Conservation (phyloP, 2,888 invertebrate species). For the Ectobius pallidus region DNA sequence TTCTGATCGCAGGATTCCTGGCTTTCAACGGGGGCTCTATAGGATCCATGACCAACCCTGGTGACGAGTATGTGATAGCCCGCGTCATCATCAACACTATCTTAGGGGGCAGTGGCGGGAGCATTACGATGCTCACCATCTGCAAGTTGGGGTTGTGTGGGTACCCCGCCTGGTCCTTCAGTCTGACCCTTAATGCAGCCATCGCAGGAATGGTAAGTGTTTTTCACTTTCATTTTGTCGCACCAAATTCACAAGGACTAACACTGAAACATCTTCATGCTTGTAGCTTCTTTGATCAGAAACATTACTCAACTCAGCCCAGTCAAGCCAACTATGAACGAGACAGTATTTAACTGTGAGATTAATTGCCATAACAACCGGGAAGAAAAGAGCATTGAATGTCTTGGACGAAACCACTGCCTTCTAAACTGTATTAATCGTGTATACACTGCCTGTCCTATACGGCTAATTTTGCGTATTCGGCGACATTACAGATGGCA, state of each 20-base stretch:
- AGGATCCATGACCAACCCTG: slow-evolving; percentile 53
- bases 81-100: slow-evolving; percentile 58
- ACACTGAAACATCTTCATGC: too few relatives aligned
- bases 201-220: slow-evolving; percentile 56
- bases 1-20: slow-evolving; percentile 60
- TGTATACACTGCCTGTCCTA: too few relatives aligned
- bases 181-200: slow-evolving; percentile 57
- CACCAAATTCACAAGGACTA: not conserved
- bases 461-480: too few relatives aligned
- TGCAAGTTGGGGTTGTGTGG: slow-evolving; percentile 48
- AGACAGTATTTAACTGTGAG: too few relatives aligned
- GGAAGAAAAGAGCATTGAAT: too few relatives aligned
- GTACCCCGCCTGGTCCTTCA: slow-evolving; percentile 54
- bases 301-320: too few relatives aligned
- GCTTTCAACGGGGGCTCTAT: slow-evolving; percentile 61
- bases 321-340: too few relatives aligned
- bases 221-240: not conserved
- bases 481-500: too few relatives aligned
- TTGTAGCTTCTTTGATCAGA: not conserved
- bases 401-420: too few relatives aligned
- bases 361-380: too few relatives aligned
- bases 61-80: slow-evolving; percentile 55
- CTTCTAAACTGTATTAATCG: too few relatives aligned
- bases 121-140: slow-evolving; percentile 53
- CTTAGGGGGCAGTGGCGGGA: slow-evolving; percentile 57